These are phyloP conservation scores for Lottia gigantea DNA, from an alignment of 2,888 invertebrate species.

Conservation along the genomic window DNA sequence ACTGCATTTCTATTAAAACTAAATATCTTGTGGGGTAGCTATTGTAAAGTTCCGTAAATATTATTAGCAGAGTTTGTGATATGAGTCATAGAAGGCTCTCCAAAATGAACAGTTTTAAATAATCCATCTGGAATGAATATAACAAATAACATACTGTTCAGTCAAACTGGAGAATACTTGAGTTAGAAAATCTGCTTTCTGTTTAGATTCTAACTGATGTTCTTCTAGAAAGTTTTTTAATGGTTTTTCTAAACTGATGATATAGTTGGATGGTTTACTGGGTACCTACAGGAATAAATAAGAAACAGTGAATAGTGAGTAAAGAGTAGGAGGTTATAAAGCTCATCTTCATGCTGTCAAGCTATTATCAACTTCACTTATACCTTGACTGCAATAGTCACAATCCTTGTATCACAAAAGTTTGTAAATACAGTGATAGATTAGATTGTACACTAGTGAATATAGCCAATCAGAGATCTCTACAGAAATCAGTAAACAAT, in stretches of 20 bases:
- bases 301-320: background rate
- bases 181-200: constrained; percentile 38
- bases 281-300: constrained; percentile 49
- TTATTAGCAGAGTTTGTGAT: too few relatives aligned
- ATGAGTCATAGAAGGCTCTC: background rate
- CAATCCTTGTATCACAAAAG: too few relatives aligned
- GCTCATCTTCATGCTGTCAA: too few relatives aligned
- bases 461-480: too few relatives aligned
- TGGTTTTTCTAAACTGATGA: constrained; percentile 53
- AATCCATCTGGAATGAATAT: background rate
- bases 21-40: too few relatives aligned
- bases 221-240: constrained; percentile 56
- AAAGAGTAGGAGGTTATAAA: background rate
- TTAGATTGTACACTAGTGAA: too few relatives aligned
- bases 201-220: constrained; percentile 44
- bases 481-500: too few relatives aligned
- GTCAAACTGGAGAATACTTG: constrained; percentile 49
- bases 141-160: constrained; percentile 44
- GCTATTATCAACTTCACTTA: too few relatives aligned
- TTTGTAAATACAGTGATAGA: too few relatives aligned
- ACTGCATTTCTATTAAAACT: too few relatives aligned
- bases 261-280: constrained; percentile 61
- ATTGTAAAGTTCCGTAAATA: too few relatives aligned
- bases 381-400: too few relatives aligned
- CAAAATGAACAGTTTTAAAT: background rate